Base-by-base conservation (phyloP, 2,113 vertebrate genomes). In the Heterochromis multidens region DNA sequence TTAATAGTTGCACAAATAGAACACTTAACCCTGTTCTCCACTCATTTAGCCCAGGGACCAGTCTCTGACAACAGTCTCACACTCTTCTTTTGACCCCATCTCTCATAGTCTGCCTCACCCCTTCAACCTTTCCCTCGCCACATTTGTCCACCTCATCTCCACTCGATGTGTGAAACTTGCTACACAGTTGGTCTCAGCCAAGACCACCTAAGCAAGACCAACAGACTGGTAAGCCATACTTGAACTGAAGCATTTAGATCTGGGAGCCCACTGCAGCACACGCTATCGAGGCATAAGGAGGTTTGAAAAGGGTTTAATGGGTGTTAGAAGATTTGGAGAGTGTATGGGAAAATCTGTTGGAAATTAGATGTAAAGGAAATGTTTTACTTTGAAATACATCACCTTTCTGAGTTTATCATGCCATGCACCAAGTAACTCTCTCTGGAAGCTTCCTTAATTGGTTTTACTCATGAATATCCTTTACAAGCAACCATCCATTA, bases 1-100 rank as follows among this genome's bases (percentile, higher is more conserved):
- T 92, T 92, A 93, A 94, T 89, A 76, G 90, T 33, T 61, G 17
- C 91, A 92, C 91, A 94, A 94, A 94, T 82, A 85, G 76, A 88
- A 78, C 88, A 95, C 95, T 95, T 95, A 93, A 95, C 95, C 93
- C 88, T 43, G 77, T 91, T 92, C 87, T 88, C 74, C 60, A 56
- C 85, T 87, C 86, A 85, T 91, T 93, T 87, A 92, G 91, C 89
- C 60, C 60, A 7, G 79, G 82, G 80, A 82, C 90, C 81, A 57
- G 83, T 91, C 90, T 90, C 25, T 17, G 83, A 92, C 88, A 83
- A 82, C 33, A 60, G 83, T 93, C 93, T 89, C 93, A 92, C 90
- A 93, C 87, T 93, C 86, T 90, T 83, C 83, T 35, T 52, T 83
- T 90, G 82, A 89, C 86, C 88, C 81, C 14, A 4, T 87, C 80